These are phyloP conservation scores for Leucophenga maculata DNA, from an alignment of 2,888 invertebrate species.

Conservation along the genomic window DNA sequence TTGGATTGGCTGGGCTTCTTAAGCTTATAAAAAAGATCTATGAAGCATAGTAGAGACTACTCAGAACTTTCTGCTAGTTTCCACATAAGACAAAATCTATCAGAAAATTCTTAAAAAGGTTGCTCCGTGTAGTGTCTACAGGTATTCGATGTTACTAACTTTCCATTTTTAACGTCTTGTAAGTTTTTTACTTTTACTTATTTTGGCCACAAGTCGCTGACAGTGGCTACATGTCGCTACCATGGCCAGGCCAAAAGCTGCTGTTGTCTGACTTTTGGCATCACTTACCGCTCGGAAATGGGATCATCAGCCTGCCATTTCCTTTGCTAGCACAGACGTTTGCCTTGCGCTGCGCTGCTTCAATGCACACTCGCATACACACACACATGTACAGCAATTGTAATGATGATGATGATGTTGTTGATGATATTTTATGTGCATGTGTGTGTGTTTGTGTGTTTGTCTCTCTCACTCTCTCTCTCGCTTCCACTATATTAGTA, in stretches of 20 bases:
- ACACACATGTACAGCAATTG: background rate
- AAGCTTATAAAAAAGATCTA: too few relatives aligned
- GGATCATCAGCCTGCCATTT: slow-evolving; percentile 70
- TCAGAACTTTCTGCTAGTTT: too few relatives aligned
- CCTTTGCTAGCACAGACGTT: slow-evolving; percentile 47
- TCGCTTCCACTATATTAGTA: slow-evolving; percentile 2
- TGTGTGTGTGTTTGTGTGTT: slow-evolving; percentile 26
- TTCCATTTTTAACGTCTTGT: background rate
- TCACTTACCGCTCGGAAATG: slow-evolving; percentile 70
- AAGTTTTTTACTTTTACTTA: background rate
- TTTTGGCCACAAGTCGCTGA: slow-evolving; percentile 1
- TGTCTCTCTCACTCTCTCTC: background rate
- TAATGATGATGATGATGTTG: slow-evolving; percentile 39
- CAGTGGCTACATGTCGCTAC: slow-evolving; percentile 6
- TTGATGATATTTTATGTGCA: slow-evolving; percentile 50
- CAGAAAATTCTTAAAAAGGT: too few relatives aligned
- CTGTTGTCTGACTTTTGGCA: slow-evolving; percentile 62
- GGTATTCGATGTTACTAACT: background rate
- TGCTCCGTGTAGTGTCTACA: background rate
- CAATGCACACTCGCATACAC: slow-evolving; percentile 48
- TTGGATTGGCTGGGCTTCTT: too few relatives aligned
- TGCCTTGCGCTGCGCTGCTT: slow-evolving; percentile 45
- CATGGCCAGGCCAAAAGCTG: slow-evolving; percentile 28
- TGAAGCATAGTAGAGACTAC: too few relatives aligned
- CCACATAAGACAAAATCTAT: too few relatives aligned